Evolutionary conservation across 2,113 vertebrate genomes (phyloP).

Genomic region (Mesitornis unicolor): DNA sequence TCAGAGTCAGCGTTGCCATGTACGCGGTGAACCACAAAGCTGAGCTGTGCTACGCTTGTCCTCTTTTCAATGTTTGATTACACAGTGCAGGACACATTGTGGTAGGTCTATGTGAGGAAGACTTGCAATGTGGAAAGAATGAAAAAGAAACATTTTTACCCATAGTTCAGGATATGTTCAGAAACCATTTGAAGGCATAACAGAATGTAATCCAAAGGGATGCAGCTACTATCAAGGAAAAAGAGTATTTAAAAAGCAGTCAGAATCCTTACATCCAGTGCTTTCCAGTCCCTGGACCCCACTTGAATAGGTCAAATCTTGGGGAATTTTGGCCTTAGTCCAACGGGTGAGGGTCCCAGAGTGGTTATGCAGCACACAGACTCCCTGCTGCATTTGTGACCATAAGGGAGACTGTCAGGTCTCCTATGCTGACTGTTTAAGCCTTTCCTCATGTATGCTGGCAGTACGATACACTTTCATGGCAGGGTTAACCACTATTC

Average conservation of each 20-base stretch:
- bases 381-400: neutral
- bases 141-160: accelerated
- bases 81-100: neutral
- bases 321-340: neutral
- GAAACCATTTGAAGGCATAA: neutral
- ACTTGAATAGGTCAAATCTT: neutral
- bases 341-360: neutral
- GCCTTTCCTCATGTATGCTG: neutral
- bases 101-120: neutral
- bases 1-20: neutral
- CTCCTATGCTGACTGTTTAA: neutral
- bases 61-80: neutral
- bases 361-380: neutral
- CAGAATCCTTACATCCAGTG: neutral
- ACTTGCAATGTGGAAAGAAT: neutral
- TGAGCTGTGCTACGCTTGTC: neutral
- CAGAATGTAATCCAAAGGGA: neutral
- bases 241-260: neutral
- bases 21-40: neutral
- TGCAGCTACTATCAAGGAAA: neutral
- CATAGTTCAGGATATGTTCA: neutral
- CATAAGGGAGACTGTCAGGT: neutral
- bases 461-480: neutral
- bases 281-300: neutral
- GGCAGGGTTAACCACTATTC: neutral